Evolutionary conservation across 2,888 invertebrate genomes (phyloP).

Genomic region (Itoplectis maculator): DNA sequence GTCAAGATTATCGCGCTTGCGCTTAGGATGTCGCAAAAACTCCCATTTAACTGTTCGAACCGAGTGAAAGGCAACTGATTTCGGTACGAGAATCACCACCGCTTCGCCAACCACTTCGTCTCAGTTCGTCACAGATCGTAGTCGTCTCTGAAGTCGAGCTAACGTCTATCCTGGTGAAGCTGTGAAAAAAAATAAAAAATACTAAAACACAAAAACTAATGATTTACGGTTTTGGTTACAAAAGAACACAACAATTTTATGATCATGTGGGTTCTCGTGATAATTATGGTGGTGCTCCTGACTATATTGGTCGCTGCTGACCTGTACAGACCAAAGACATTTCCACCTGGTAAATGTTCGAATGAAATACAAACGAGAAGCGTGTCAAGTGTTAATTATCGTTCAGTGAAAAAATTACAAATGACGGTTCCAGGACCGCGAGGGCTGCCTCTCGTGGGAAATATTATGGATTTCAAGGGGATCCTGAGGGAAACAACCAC

Average conservation of each 20-base stretch:
- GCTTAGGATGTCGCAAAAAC: background rate
- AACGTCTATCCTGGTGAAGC: background rate
- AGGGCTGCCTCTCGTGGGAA: slow-evolving; percentile 86
- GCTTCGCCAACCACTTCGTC: background rate
- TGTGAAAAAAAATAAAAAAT: no score
- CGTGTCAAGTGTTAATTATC: background rate
- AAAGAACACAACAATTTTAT: slow-evolving; percentile 34
- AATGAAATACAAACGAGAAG: background rate
- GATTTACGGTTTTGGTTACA: slow-evolving; percentile 14
- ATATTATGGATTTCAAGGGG: slow-evolving; percentile 84
- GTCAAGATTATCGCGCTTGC: slow-evolving; percentile 8
- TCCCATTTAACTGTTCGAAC: background rate
- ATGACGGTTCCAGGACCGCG: slow-evolving; percentile 84
- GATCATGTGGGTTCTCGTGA: slow-evolving; percentile 76
- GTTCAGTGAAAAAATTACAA: background rate
- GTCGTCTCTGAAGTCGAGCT: slow-evolving; percentile 44
- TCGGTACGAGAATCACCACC: slow-evolving; percentile 42
- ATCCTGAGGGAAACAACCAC: slow-evolving; percentile 83
- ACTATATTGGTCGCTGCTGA: slow-evolving; percentile 70
- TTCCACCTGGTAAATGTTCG: slow-evolving; percentile 77
- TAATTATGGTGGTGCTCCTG: slow-evolving; percentile 67
- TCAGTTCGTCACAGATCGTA: slow-evolving; percentile 48
- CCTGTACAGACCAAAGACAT: slow-evolving; percentile 68
- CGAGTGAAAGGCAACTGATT: slow-evolving; percentile 65
- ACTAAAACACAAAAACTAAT: no score